Evolutionary conservation across 2,797 vertebrate species (phyloP).

Genomic region (Perodicticus potto): DNA sequence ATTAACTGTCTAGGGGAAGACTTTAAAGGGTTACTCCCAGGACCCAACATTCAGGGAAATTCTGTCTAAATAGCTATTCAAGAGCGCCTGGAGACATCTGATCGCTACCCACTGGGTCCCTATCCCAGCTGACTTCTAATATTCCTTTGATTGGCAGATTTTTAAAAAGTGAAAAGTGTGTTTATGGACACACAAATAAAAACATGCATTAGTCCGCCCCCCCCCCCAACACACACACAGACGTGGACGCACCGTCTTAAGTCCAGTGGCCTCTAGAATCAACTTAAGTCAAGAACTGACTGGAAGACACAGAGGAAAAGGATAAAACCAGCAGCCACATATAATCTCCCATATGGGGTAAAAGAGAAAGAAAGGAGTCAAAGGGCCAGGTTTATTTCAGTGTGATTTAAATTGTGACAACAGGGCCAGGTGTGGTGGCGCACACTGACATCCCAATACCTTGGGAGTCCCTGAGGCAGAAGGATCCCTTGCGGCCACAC

Average conservation of each 20-base stretch:
- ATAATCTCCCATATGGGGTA: not conserved
- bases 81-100: accelerated
- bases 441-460: not conserved
- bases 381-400: not conserved
- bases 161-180: not conserved
- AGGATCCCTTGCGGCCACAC: not conserved
- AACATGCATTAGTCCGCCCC: accelerated
- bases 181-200: not conserved
- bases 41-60: not conserved
- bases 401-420: conserved; percentile 5
- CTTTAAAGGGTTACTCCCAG: not conserved
- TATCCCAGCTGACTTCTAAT: not conserved
- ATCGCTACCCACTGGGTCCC: not conserved
- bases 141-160: not conserved
- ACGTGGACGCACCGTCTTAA: not conserved
- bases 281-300: not conserved
- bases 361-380: not conserved
- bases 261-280: not conserved
- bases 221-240: not conserved
- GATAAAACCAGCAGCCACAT: not conserved
- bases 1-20: not conserved
- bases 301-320: not conserved
- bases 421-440: not conserved
- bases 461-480: not conserved
- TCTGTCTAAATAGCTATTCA: not conserved